phyloP scores from a whole-genome alignment of 2,888 invertebrate species.

The Cantharis rufa region DNA sequence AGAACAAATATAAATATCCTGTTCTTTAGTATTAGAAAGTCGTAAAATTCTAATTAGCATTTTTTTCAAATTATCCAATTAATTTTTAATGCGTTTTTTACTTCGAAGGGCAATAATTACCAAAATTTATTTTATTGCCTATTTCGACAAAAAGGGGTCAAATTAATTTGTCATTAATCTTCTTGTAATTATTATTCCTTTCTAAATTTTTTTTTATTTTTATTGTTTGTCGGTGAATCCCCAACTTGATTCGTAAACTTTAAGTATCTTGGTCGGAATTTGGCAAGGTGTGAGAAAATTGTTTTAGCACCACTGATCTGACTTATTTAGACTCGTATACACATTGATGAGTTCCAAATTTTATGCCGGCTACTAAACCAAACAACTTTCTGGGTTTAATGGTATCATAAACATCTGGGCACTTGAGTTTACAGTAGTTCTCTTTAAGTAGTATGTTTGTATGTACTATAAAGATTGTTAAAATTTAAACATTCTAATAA shows the following conservation, averaged over 20 bases:
- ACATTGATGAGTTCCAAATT: slow-evolving; percentile 54
- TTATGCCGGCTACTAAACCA: slow-evolving; percentile 47
- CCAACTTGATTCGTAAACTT: not conserved
- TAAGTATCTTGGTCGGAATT: not conserved
- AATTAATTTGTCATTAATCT: not conserved
- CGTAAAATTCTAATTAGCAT: not conserved
- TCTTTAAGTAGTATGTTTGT: slow-evolving; percentile 54
- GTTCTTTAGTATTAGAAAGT: slow-evolving; percentile 9
- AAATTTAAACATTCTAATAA: slow-evolving; percentile 41
- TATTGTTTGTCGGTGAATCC: not conserved
- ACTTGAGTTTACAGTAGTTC: slow-evolving; percentile 51
- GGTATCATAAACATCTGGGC: slow-evolving; percentile 49
- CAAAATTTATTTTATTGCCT: not conserved
- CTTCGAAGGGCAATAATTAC: not conserved
- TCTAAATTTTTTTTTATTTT: not conserved
- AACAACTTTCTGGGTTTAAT: slow-evolving; percentile 47
- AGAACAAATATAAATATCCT: slow-evolving; percentile 17
- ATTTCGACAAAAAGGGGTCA: not conserved
- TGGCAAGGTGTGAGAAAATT: not conserved
- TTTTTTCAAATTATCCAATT: not conserved
- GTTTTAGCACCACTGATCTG: not conserved
- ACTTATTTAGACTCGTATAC: slow-evolving; percentile 21
- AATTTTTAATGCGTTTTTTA: not conserved
- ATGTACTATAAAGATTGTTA: slow-evolving; percentile 47
- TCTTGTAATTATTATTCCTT: not conserved